phyloP scores from a whole-genome alignment of 2,888 invertebrate genomes.

The Drosophila formosana region DNA sequence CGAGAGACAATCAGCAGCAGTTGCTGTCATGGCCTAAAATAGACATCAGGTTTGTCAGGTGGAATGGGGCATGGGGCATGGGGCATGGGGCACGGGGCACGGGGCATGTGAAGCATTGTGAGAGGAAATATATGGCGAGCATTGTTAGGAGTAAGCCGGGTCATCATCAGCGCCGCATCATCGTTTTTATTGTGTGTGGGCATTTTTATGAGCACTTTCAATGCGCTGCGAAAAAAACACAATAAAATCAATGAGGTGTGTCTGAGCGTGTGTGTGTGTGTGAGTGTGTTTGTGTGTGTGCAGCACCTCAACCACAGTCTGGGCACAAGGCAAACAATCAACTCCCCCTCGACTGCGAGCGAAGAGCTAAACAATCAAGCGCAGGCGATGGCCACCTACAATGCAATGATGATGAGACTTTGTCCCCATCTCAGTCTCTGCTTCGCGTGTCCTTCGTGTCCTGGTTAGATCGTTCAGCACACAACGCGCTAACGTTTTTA shows the following conservation, averaged over 20 bases:
- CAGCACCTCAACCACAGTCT: conserved; percentile 62
- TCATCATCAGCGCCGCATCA: conserved; percentile 74
- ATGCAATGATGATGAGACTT: conserved; percentile 60
- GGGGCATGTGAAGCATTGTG: not conserved
- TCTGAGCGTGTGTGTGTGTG: conserved; percentile 43
- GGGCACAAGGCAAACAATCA: conserved; percentile 59
- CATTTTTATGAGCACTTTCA: conserved; percentile 80
- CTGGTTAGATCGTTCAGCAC: conserved; percentile 39
- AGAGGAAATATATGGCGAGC: conserved; percentile 1
- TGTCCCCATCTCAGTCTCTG: not conserved
- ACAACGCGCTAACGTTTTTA: conserved; percentile 69
- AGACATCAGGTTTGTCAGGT: conserved; percentile 73
- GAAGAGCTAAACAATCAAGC: conserved; percentile 77
- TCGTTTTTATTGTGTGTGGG: conserved; percentile 79
- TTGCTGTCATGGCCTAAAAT: conserved; percentile 53
- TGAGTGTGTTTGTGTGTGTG: conserved; percentile 30
- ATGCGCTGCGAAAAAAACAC: conserved; percentile 76
- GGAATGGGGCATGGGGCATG: conserved; percentile 36
- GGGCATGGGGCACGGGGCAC: not conserved
- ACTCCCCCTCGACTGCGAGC: conserved; percentile 43
- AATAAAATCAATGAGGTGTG: conserved; percentile 84
- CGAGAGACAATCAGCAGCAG: conserved; percentile 13
- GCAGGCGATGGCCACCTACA: conserved; percentile 71
- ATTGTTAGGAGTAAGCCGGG: conserved; percentile 53
- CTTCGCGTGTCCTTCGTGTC: not conserved